Evolutionary conservation across 2,113 vertebrate species (phyloP).

Genomic region (Antidorcas marsupialis): DNA sequence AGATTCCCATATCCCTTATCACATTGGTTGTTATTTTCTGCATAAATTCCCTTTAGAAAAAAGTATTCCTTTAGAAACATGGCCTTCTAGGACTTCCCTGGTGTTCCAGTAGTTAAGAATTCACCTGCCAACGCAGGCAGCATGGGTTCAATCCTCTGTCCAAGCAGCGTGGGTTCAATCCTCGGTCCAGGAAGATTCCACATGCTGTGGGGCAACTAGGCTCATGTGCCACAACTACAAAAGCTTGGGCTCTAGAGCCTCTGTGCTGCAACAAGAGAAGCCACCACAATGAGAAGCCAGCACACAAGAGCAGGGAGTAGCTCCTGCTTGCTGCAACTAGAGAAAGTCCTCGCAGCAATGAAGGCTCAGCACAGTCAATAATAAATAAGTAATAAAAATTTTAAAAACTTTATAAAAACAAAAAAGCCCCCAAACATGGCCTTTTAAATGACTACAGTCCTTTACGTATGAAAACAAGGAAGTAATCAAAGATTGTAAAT

Average conservation of each 20-base stretch:
- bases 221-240: background rate
- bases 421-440: background rate
- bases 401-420: background rate
- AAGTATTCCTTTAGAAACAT: background rate
- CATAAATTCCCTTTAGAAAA: background rate
- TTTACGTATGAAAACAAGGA: background rate
- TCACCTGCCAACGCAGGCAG: background rate
- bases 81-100: background rate
- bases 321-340: background rate
- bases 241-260: background rate
- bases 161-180: background rate
- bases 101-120: background rate
- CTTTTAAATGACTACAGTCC: background rate
- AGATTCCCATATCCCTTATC: background rate
- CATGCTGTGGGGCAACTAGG: background rate
- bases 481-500: background rate
- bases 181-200: background rate
- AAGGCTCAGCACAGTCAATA: background rate
- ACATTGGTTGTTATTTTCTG: background rate
- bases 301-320: background rate
- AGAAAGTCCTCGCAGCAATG: background rate
- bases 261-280: background rate
- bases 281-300: background rate
- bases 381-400: background rate
- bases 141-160: background rate